Base-by-base conservation (phyloP, 1,140 invertebrate species). In the Drosophila pachea region DNA sequence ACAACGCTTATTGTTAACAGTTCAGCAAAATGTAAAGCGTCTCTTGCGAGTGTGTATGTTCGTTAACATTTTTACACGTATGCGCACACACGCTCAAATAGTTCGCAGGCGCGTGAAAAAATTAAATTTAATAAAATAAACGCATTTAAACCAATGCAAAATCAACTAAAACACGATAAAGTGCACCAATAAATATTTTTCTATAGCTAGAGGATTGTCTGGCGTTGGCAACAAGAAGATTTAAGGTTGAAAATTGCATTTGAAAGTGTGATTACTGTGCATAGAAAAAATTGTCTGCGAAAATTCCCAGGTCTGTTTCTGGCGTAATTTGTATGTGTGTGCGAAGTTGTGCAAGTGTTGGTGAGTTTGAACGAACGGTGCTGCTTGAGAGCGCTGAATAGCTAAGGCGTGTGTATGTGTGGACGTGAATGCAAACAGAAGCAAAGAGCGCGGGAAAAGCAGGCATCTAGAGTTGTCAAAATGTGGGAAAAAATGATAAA, bases 251-350 rank as follows among this genome's bases (percentile, higher is more conserved):
- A 86, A 86, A 69, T 72, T 74, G 60, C 68, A 81, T 77, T 77
- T 74, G 58, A 86, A 86, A 86, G 68, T 86, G 77, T 73, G 76
- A 72, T 72, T 75, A 56, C 70, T 62, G 73, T 78, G 76, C 65
- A 53, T 74, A 73, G 74, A 79, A 86, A 84, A 83, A 54, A 60
- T 61, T 84, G 73, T 68, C 69, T 67, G 79, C 79, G 56, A 69
- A 78, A 86, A 86, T 81, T 86, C 81, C 82, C 81, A 84, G 81
- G 81, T 86, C 79, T 83, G 78, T 84, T 56, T 33, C 58, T 76
- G 61, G 72, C 69, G 62, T 77, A 76, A 67, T 65, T 79, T 56
- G 59, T 67, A 54, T 31, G 32, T 76, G 64, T 65, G 59, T 74
- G 67, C 43, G 66, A 58, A 31, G 32, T 35, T 50, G 43, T n/a